Evolutionary conservation across 2,888 invertebrate genomes (phyloP), one percentile per base, ranked within the genome.

Genomic region (Diploptera punctata): DNA sequence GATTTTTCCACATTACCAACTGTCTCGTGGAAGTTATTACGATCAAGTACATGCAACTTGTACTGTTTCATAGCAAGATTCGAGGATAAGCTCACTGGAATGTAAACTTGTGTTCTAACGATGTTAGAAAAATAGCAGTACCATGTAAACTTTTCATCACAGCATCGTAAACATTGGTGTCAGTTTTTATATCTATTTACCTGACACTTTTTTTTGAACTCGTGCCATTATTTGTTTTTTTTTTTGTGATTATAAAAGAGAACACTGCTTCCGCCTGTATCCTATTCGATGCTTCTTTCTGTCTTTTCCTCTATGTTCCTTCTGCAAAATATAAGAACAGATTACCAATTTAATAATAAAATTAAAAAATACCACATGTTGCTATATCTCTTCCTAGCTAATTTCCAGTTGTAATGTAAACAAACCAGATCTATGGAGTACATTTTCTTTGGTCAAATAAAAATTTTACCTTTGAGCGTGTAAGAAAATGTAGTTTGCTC

Each of bases 301-400:
- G 81, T 89, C 89, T 83, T 91, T 92, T 76, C 92, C 92, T 80
- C 91, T 89, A 79, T 90, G 90, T 79, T 91, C 91, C 83, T 94
- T 94, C 76, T 75, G 73, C 38, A 73, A 69, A 70, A 24, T 67
- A n/a, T n/a, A n/a, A n/a, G n/a, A n/a, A n/a, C n/a, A n/a, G n/a
- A n/a, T n/a, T n/a, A n/a, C n/a, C n/a, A n/a, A n/a, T n/a, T n/a
- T n/a, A n/a, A n/a, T n/a, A n/a, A n/a, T n/a, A n/a, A n/a, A n/a
- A n/a, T n/a, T n/a, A n/a, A n/a, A n/a, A n/a, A n/a, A n/a, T n/a
- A n/a, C n/a, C n/a, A n/a, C n/a, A n/a, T n/a, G n/a, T n/a, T n/a
- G n/a, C n/a, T n/a, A n/a, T n/a, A n/a, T n/a, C n/a, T n/a, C n/a
- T n/a, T n/a, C n/a, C n/a, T n/a, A n/a, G n/a, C n/a, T n/a, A n/a